phyloP scores from a whole-genome alignment of 2,888 invertebrate species.

The Odontocerum albicorne region DNA sequence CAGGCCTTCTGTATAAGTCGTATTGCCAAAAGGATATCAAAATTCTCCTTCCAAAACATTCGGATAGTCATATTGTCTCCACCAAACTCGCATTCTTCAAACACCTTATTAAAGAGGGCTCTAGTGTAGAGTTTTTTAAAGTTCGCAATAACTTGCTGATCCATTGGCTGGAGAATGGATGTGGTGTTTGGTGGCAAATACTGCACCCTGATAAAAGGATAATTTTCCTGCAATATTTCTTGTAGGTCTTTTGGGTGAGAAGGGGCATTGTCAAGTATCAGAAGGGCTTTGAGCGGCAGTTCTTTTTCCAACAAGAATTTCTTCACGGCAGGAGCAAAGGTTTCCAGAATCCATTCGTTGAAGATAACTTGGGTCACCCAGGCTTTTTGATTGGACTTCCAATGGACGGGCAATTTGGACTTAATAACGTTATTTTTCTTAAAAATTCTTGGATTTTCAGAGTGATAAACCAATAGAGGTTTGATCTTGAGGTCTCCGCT shows the following conservation, averaged over 20 bases:
- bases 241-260: constrained; percentile 26
- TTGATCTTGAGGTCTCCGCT: constrained; percentile 39
- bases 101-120: constrained; percentile 5
- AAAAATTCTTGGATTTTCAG: constrained; percentile 34
- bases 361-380: constrained; percentile 32
- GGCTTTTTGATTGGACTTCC: constrained; percentile 29
- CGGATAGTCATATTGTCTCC: constrained; percentile 26
- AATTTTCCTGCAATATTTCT: constrained; percentile 30
- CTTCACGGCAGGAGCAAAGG: constrained; percentile 29
- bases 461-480: constrained; percentile 38
- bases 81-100: constrained; percentile 16
- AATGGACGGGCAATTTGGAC: constrained; percentile 26
- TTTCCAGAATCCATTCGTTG: constrained; percentile 29
- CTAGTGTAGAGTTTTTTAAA: constrained; percentile 23
- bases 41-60: constrained; percentile 24
- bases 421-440: constrained; percentile 26
- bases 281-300: constrained; percentile 24
- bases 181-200: constrained; percentile 5
- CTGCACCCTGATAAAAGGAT: constrained; percentile 25
- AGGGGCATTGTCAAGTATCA: constrained; percentile 19
- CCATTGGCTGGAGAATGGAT: too few species aligned
- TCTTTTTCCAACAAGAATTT: constrained; percentile 28
- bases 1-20: constrained; percentile 27
- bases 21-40: constrained; percentile 26
- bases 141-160: constrained; percentile 23